Evolutionary conservation across 2,888 invertebrate species (phyloP).

Genomic region (Oxycera nigricornis): DNA sequence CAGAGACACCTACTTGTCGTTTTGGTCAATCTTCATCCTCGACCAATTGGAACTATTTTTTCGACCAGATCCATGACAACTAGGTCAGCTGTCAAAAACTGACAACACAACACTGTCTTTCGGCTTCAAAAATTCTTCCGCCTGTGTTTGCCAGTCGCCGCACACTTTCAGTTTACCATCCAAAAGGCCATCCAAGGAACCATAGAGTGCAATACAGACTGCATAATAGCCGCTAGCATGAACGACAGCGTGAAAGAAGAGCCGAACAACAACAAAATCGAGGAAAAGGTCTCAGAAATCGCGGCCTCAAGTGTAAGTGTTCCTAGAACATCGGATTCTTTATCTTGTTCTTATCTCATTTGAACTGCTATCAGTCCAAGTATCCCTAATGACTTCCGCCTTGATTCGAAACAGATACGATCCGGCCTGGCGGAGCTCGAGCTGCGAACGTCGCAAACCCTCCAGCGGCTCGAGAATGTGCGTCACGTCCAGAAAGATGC

Average conservation of each 20-base stretch:
- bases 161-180: background rate
- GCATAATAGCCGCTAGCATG: slow-evolving; percentile 47
- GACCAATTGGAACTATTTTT: background rate
- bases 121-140: slow-evolving; percentile 35
- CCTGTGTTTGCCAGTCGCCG: background rate
- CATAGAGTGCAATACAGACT: background rate
- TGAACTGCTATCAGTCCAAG: background rate
- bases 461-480: slow-evolving; percentile 72
- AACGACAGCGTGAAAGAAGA: slow-evolving; percentile 51
- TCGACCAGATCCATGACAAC: slow-evolving; percentile 29
- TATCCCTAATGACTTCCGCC: background rate
- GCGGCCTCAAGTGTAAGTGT: slow-evolving; percentile 60
- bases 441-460: slow-evolving; percentile 76
- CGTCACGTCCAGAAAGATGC: slow-evolving; percentile 51
- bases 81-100: slow-evolving; percentile 49
- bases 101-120: slow-evolving; percentile 51
- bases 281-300: slow-evolving; percentile 57
- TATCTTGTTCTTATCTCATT: background rate
- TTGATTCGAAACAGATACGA: slow-evolving; percentile 63
- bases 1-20: background rate
- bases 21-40: background rate
- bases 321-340: background rate
- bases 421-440: slow-evolving; percentile 71
- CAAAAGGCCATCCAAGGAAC: background rate
- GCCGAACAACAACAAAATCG: slow-evolving; percentile 49